A percentile compares a stretch with the other conserved stretches of the same genome.
Conservation (phyloP, 2,797 vertebrate genomes). For the Eulemur coronatus region DNA sequence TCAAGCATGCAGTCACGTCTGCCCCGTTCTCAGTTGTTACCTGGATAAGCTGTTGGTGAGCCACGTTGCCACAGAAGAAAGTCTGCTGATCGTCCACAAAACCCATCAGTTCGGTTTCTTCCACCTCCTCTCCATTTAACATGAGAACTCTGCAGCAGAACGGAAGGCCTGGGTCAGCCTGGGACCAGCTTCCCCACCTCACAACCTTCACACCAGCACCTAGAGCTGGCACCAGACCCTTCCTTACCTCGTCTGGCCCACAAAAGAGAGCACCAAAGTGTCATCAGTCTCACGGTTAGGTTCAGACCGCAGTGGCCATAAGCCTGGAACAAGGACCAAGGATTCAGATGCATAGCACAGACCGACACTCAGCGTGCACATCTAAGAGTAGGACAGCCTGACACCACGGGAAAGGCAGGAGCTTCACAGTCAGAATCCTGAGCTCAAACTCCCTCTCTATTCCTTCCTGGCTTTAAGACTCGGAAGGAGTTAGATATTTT, state of each 20-base stretch:
- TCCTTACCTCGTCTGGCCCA: slow-evolving; percentile 96
- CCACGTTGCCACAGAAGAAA: slow-evolving; percentile 98
- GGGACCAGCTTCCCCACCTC: not conserved
- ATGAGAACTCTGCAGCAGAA: slow-evolving; percentile 91
- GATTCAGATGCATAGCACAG: not conserved
- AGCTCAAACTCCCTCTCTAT: not conserved
- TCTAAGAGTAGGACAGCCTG: not conserved
- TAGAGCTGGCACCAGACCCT: not conserved
- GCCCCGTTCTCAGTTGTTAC: slow-evolving; percentile 79
- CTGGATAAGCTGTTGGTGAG: slow-evolving; percentile 97
- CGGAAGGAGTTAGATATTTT: not conserved
- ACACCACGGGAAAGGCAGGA: not conserved
- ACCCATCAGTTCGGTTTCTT: slow-evolving; percentile 96
- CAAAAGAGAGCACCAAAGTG: slow-evolving; percentile 97
- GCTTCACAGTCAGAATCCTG: not conserved
- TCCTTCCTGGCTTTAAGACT: not conserved
- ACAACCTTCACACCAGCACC: not conserved
- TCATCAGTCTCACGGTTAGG: slow-evolving; percentile 95
- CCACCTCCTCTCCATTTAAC: slow-evolving; percentile 97
- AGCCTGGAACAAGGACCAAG: slow-evolving; percentile 84
- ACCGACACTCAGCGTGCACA: not conserved
- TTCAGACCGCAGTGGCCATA: slow-evolving; percentile 97
- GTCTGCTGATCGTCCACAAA: slow-evolving; percentile 99
- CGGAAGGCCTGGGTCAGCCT: not conserved
- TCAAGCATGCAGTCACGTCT: not conserved